Conservation (phyloP, 2,888 invertebrate genomes). For the Spilosoma lubricipeda region DNA sequence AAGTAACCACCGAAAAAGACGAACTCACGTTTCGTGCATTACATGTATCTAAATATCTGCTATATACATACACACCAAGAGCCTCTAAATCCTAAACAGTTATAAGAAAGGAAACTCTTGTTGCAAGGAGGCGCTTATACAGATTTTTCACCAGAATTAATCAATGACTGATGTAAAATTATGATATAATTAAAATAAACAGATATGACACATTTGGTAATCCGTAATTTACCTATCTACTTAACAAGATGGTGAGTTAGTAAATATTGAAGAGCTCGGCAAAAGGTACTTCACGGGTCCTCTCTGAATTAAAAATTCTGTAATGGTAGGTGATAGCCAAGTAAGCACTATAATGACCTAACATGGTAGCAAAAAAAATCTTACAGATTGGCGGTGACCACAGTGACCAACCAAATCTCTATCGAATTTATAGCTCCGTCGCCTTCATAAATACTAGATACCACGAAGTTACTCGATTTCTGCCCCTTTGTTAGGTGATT, state of each 20-base stretch:
- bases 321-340: not conserved
- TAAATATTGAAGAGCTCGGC: not conserved
- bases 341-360: not conserved
- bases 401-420: not conserved
- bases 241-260: not conserved
- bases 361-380: not conserved
- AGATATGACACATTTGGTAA: not conserved
- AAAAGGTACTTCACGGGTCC: not conserved
- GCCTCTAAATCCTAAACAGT: not conserved
- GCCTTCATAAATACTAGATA: conserved; percentile 2
- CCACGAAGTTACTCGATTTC: conserved; percentile 5
- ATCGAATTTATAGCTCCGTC: not conserved
- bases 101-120: not conserved
- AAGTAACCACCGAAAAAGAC: too few species aligned
- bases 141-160: not conserved
- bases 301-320: too few species aligned
- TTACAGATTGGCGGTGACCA: not conserved
- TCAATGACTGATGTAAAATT: not conserved
- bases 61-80: not conserved
- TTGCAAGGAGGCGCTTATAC: not conserved
- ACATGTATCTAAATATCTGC: too few species aligned
- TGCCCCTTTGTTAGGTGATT: conserved; percentile 27
- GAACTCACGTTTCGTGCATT: too few species aligned
- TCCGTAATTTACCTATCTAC: not conserved
- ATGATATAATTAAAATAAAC: not conserved